Evolutionary conservation across 2,888 invertebrate genomes (phyloP).

Genomic region (Dynastes tityus): DNA sequence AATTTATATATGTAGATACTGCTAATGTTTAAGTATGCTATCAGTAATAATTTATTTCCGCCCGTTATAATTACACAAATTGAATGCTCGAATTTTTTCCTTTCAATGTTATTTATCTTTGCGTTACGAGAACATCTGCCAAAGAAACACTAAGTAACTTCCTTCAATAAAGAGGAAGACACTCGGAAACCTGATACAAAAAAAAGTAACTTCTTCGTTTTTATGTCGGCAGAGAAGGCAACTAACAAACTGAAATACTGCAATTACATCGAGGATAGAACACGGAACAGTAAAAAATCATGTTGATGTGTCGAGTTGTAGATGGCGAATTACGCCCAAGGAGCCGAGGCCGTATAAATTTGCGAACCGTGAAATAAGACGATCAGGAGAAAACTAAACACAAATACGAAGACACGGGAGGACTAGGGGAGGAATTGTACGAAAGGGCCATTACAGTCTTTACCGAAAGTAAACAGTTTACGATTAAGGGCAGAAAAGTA

Average conservation of each 20-base stretch:
- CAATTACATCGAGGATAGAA: conserved; percentile 37
- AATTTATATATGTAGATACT: too few species aligned
- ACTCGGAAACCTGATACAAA: neutral
- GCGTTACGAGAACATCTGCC: too few species aligned
- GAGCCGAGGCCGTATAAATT: conserved; percentile 59
- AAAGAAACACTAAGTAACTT: too few species aligned
- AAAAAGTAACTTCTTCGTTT: conserved; percentile 16
- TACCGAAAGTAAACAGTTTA: conserved; percentile 44
- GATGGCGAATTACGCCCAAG: conserved; percentile 40
- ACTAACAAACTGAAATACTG: conserved; percentile 44
- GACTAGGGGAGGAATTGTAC: conserved; percentile 13
- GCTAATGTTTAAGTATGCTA: too few species aligned
- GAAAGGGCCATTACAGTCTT: conserved; percentile 36
- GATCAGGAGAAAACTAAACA: conserved; percentile 66
- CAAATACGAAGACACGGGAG: conserved; percentile 40
- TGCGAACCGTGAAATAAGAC: conserved; percentile 69
- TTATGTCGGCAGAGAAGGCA: conserved; percentile 1
- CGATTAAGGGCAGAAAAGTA: conserved; percentile 34
- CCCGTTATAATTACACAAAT: too few species aligned
- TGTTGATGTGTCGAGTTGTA: conserved; percentile 49
- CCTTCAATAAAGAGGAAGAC: neutral
- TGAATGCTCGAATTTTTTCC: too few species aligned
- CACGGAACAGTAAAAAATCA: conserved; percentile 49
- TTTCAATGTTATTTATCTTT: too few species aligned
- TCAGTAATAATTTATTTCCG: too few species aligned